phyloP scores from a whole-genome alignment of 2,113 vertebrate genomes.

The Propithecus coquereli region DNA sequence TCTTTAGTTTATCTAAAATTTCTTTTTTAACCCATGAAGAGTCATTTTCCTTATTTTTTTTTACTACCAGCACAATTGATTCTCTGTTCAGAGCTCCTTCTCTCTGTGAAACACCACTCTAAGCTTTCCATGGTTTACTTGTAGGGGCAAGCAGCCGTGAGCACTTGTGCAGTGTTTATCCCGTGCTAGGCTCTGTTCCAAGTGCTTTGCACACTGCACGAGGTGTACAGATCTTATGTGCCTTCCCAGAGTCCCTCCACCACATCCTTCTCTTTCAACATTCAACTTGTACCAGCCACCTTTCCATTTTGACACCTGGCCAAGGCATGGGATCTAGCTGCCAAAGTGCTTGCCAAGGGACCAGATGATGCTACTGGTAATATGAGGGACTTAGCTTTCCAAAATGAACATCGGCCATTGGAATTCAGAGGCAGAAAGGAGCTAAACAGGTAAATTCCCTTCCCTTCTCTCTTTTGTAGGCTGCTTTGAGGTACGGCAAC shows the following conservation, averaged over 20 bases:
- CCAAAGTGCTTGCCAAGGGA: not conserved
- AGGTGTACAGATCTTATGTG: too few relatives aligned
- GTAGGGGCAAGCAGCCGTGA: not conserved
- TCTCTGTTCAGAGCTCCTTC: not conserved
- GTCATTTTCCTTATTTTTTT: slow-evolving; percentile 15
- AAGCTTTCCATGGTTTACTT: not conserved
- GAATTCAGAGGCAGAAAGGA: not conserved
- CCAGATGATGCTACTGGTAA: not conserved
- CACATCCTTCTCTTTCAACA: not conserved
- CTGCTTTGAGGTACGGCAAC: not conserved
- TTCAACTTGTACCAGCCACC: not conserved
- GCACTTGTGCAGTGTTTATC: not conserved
- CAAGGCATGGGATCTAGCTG: not conserved
- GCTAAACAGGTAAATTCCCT: not conserved
- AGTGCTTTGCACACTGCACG: not conserved
- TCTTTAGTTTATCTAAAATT: not conserved
- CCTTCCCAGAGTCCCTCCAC: not conserved
- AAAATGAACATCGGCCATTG: not conserved
- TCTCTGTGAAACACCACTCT: not conserved
- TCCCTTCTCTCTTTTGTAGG: not conserved
- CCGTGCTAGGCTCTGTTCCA: not conserved
- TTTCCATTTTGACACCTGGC: not conserved
- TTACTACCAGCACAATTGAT: not conserved
- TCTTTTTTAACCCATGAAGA: not conserved
- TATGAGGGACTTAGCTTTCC: not conserved